phyloP scores from a whole-genome alignment of 2,888 invertebrate species.

The Criorhina ranunculi region DNA sequence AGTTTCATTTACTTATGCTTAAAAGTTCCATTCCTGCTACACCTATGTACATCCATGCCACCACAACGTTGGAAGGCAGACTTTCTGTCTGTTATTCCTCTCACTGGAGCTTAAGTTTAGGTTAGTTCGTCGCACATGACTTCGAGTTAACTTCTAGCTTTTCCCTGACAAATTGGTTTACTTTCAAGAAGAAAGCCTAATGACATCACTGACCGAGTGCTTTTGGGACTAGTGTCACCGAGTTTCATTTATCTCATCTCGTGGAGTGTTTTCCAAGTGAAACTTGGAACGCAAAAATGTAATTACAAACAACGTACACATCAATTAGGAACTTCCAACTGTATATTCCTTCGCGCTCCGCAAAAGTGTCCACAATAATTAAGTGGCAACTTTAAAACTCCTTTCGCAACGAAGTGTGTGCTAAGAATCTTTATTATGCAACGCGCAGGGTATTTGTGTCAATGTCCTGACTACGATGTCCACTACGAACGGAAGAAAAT shows the following conservation, averaged over 20 bases:
- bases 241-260: neutral
- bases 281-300: slow-evolving; percentile 17
- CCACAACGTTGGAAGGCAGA: too few species aligned
- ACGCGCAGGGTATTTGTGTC: slow-evolving; percentile 47
- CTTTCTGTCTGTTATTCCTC: too few species aligned
- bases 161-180: too few species aligned
- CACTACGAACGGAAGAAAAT: neutral
- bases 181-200: too few species aligned
- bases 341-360: neutral
- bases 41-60: too few species aligned
- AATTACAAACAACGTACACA: slow-evolving; percentile 34
- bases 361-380: slow-evolving; percentile 22
- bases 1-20: too few species aligned
- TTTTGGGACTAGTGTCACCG: too few species aligned
- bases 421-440: slow-evolving; percentile 39
- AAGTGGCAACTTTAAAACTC: slow-evolving; percentile 5
- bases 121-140: too few species aligned
- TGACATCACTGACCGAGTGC: too few species aligned
- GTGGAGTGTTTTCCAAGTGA: neutral
- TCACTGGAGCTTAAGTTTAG: too few species aligned
- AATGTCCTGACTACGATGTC: slow-evolving; percentile 41
- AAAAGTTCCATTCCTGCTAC: too few species aligned
- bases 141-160: too few species aligned
- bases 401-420: slow-evolving; percentile 6
- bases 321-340: slow-evolving; percentile 44